A percentile compares a stretch with the other conserved stretches of the same genome.
Conservation (phyloP, 1,140 invertebrate genomes). For the Paracyclopina nana region DNA sequence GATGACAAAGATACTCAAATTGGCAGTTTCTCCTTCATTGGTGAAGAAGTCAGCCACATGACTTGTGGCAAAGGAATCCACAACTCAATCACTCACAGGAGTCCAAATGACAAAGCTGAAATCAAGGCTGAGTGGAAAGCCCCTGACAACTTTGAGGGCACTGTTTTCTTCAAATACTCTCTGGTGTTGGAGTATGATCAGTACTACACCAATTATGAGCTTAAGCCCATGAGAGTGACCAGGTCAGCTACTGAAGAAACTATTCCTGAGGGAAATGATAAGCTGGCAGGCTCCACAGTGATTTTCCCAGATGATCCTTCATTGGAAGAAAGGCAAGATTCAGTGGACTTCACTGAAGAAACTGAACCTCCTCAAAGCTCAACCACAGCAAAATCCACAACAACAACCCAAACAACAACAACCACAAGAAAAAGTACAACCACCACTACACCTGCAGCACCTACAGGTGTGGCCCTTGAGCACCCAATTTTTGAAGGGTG, state of each 20-base stretch:
- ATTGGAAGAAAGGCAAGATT: background rate
- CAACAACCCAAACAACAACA: background rate
- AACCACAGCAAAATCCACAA: background rate
- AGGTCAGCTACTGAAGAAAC: background rate
- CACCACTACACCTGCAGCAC: background rate
- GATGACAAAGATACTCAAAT: background rate
- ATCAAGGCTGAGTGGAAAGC: background rate
- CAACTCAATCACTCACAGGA: slow-evolving; percentile 7
- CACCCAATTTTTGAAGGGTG: slow-evolving; percentile 1
- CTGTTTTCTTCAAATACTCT: background rate
- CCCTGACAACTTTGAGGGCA: background rate
- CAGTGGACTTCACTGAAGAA: background rate
- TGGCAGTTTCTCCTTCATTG: background rate
- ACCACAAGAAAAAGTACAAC: slow-evolving; percentile 1
- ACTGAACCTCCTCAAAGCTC: background rate
- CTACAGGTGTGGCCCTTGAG: background rate
- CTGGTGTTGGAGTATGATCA: background rate
- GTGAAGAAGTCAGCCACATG: slow-evolving; percentile 4
- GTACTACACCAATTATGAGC: background rate
- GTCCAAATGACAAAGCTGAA: background rate
- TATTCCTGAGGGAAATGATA: too few relatives aligned
- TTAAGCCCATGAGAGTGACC: background rate
- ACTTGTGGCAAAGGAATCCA: slow-evolving; percentile 13
- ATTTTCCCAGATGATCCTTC: background rate
- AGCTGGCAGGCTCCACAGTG: background rate